Evolutionary conservation across 2,797 vertebrate genomes (phyloP), one percentile per base, ranked within the genome.

Genomic region (Chanos chanos): DNA sequence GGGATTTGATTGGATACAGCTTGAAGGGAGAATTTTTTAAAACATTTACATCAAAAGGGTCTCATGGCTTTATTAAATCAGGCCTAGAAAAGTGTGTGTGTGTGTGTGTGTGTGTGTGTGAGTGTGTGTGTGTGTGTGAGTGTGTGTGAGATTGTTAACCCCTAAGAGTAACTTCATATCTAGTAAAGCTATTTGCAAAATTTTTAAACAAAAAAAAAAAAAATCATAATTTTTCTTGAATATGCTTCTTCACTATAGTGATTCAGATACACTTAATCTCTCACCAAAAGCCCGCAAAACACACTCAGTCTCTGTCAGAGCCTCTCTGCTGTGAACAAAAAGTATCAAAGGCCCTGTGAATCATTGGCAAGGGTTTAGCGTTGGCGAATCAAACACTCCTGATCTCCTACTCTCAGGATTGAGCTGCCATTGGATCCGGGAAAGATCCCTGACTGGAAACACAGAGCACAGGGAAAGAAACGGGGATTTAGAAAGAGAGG

Each of bases 401-500:
- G 83, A 87, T 85, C 83, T 86, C 83, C 81, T 83, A 85, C 85
- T 85, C 80, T 71, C 79, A 81, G 80, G n/a, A 79, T 84, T 87
- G 66, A 55, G 62, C 27, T 30, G 3, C 45, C 21, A 21, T 16
- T 52, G 37, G 43, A 65, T 34, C 28, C 44, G 25, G 36, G 50
- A 22, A 45, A 57, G 49, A 31, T 39, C 15, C 40, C 37, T 28
- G 41, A n/a, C n/a, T n/a, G n/a, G n/a, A n/a, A 81, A 87, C 78
- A 82, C 74, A 81, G 47, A 75, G 73, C 64, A 0, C n/a, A 54
- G 63, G 60, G 52, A 51, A 24, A 47, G 9, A 13, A 10, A n/a
- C 4, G 31, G 10, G 18, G 13, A 36, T 41, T 21, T 22, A 54
- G 30, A 15, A 8, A 31, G 33, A 18, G 24, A 22, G 39, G n/a